A percentile compares a stretch with the other conserved stretches of the same genome.
Conservation (phyloP, 2,113 vertebrate genomes). For the Periophthalmus modestus region DNA sequence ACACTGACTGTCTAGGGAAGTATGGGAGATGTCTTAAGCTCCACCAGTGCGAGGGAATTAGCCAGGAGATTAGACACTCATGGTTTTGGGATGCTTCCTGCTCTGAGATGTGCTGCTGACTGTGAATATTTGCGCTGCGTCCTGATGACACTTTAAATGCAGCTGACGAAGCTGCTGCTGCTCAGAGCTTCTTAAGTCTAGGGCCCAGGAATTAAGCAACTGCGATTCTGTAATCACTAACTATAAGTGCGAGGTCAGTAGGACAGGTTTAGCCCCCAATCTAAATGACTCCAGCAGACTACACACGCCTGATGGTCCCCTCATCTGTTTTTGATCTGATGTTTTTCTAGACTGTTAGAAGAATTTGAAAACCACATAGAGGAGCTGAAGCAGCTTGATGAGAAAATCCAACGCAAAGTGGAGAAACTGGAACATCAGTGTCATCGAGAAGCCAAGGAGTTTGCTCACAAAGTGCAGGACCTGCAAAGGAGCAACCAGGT, state of each 20-base stretch:
- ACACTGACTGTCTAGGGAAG: slow-evolving; percentile 72
- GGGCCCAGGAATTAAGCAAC: slow-evolving; percentile 68
- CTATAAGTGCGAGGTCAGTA: slow-evolving; percentile 59
- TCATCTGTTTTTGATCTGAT: slow-evolving; percentile 12
- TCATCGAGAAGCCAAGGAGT: slow-evolving; percentile 97
- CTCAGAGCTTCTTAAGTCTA: slow-evolving; percentile 72
- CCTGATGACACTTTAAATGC: slow-evolving; percentile 78
- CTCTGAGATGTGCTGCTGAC: slow-evolving; percentile 79
- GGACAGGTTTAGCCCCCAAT: slow-evolving; percentile 60
- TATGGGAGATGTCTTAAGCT: slow-evolving; percentile 80
- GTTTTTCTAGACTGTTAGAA: slow-evolving; percentile 85
- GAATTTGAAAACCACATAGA: slow-evolving; percentile 98
- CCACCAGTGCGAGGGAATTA: slow-evolving; percentile 79
- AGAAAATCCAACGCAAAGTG: slow-evolving; percentile 94
- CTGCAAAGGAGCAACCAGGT: slow-evolving; percentile 99
- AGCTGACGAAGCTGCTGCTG: slow-evolving; percentile 78
- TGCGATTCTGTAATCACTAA: slow-evolving; percentile 65
- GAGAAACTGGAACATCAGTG: slow-evolving; percentile 98
- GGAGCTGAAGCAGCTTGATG: slow-evolving; percentile 95
- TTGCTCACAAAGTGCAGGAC: slow-evolving; percentile 98
- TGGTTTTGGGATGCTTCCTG: slow-evolving; percentile 79
- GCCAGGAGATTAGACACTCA: slow-evolving; percentile 82
- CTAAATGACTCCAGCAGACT: slow-evolving; percentile 37
- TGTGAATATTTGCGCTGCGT: slow-evolving; percentile 76
- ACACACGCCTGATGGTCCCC: slow-evolving; percentile 17